Evolutionary conservation across 2,113 vertebrate genomes (phyloP), one percentile per base, ranked within the genome.

Genomic region (Mystacornis crossleyi): DNA sequence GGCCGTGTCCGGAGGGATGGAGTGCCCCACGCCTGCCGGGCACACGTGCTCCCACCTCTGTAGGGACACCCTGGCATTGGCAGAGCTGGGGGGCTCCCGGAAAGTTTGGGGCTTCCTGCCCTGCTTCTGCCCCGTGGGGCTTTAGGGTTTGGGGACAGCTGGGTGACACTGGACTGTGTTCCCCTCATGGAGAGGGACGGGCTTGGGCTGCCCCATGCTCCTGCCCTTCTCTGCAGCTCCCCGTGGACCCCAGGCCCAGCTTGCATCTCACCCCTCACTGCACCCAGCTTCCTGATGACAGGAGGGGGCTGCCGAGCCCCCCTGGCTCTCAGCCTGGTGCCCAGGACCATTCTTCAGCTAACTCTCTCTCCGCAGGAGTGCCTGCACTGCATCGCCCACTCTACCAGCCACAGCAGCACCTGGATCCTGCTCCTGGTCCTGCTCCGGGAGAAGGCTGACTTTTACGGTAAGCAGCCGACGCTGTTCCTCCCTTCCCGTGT

Each of bases 341-440:
- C 19, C 3, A 2, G 38, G 14, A 42, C 24, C 2, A 1, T 1
- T 8, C 54, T 89, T 7, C 36, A 91, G 34, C 55, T 81, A 34
- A 34, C 3, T 0, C 43, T 95, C 57, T 93, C 54, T 89, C 55
- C 1, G 0, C 89, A 96, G 91, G 72, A 34, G 47, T 83, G 38
- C 23, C 77, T 38, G 38, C 3, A 13, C 77, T 9, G 18, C 6
- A 0, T 80, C 3, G 29, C 29, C 8, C 0, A 0, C 42, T 65
- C 81, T 4, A 2, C n/a, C 42, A 94, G 67, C 69, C 3, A 2
- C 81, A 78, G 69, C 69, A 70, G 73, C 0, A 0, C 43, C 81
- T 79, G 87, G 62, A 85, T 94, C 73, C 47, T 0, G 0, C 28
- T 69, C 43, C 83, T 0, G 3, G 28, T 83, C 29, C 4, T 2